Base-by-base conservation (phyloP, 2,113 vertebrate species). In the Rhombomys opimus region DNA sequence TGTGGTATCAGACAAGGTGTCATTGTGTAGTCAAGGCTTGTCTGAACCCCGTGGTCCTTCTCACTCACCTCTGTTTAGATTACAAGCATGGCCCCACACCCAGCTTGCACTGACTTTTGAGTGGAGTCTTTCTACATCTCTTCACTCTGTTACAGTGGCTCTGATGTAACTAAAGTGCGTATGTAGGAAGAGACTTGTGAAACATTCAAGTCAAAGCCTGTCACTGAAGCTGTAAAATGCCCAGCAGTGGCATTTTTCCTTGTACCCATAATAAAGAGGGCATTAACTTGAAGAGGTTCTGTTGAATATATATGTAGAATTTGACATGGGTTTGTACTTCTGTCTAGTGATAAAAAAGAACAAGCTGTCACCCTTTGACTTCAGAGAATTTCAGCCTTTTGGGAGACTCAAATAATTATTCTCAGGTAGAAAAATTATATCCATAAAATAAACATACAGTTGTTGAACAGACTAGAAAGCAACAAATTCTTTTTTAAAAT, bases 141-240 rank as follows among this genome's bases (percentile, higher is more conserved):
- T 85, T 92, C 30, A 46, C n/a, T 15, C 10, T 73, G 1, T 50
- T 89, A 75, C 0, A 59, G 23, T 41, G 38, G 54, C 80, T 93
- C 27, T 94, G 35, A 41, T 67, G 90, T 96, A 20, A 63, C 63
- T 91, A 57, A 46, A 91, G 63, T 75, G 22, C 54, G 85, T 95
- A 10, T 50, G 14, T 91, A 68, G 59, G 57, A 35, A 93, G 22
- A 88, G 65, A 93, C 73, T 15, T 25, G 32, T 93, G 23, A 57
- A 17, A 73, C 41, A 35, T 80, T 57, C 89, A 85, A 41, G 35
- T 82, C 91, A 73, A 77, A 87, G 68, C 17, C 38, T 8, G 12
- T 82, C 52, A 25, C 32, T 50, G 59, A 87, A 87, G 32, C 7
- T 91, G 23, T 94, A 30, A 81, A 50, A 89, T 93, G 46, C 17